phyloP scores from a whole-genome alignment of 1,140 invertebrate species.

The Battus philenor region DNA sequence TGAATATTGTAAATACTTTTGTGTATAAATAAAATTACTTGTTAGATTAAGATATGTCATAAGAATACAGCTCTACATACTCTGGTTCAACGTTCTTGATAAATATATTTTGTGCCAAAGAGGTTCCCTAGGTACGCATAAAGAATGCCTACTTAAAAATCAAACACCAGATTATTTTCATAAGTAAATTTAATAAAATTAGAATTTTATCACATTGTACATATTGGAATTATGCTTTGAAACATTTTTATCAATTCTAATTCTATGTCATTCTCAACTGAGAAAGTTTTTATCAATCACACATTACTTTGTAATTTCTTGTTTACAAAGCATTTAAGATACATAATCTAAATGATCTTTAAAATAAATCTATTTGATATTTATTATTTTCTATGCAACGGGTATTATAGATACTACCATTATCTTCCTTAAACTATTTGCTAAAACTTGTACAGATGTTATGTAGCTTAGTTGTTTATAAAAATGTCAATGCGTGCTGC shows the following conservation, averaged over 20 bases:
- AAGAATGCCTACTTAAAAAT: conserved; percentile 5
- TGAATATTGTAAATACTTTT: too few species aligned
- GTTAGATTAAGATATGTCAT: too few species aligned
- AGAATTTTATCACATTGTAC: conserved; percentile 4
- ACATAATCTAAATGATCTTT: background rate
- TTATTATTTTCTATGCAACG: conserved; percentile 29
- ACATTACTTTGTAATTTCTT: too few species aligned
- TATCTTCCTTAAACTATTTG: conserved; percentile 21
- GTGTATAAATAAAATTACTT: too few species aligned
- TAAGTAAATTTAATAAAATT: conserved; percentile 2
- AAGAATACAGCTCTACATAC: too few species aligned
- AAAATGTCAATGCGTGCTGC: conserved; percentile 1
- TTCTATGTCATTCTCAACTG: too few species aligned
- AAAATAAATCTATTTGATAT: conserved; percentile 4
- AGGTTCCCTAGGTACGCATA: conserved; percentile 21
- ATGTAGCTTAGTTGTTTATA: conserved; percentile 47
- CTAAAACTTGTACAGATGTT: conserved; percentile 52
- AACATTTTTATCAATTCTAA: too few species aligned
- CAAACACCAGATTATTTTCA: conserved; percentile 8
- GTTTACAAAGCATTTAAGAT: too few species aligned
- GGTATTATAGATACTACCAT: conserved; percentile 41
- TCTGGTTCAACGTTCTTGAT: too few species aligned
- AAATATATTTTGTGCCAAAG: conserved; percentile 34
- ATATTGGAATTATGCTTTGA: too few species aligned
- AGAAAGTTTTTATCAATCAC: too few species aligned